Base-by-base conservation (phyloP, 2,113 vertebrate species). In the Actenoides lindsayi region DNA sequence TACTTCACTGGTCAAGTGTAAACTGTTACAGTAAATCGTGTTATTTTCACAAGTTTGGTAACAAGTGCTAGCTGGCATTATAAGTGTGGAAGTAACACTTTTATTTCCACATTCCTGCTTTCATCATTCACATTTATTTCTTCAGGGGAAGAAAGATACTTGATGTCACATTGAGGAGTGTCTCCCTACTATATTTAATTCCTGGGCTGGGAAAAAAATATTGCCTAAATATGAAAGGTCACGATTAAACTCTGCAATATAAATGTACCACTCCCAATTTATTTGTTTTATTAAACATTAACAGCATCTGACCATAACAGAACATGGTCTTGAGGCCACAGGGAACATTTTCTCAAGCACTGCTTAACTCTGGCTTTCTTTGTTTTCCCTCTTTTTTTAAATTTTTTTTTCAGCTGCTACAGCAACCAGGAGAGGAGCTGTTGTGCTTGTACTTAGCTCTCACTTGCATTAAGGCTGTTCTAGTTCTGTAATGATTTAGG, bases 61-160 rank as follows among this genome's bases (percentile, higher is more conserved):
- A 83, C 77, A 71, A 97, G 73, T 80, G 84, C 84, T 95, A 90
- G 56, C 90, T 96, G 88, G 77, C 82, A 83, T 81, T 91, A 25
- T 42, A 88, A 87, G 96, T 95, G 95, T 89, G 70, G 88, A 95
- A 96, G 67, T 90, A 91, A 96, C 89, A 92, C 89, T 90, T 96
- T 97, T 96, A 86, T 93, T 97, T 97, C 97, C 91, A 95, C 94
- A 64, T 96, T 96, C 87, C 81, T 95, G 89, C 81, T 91, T 95
- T 96, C 93, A 93, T 96, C 91, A 56, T 95, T 96, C 96, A 81
- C 51, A 68, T 95, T 97, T 90, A 84, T 96, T 92, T 96, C 94
- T 96, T 94, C 83, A 96, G 84, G 95, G 87, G 93, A 83, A 67
- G 71, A 92, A 89, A 0, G 41, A 77, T 85, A 80, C 80, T 95